Base-by-base conservation (phyloP, 2,113 vertebrate genomes). In the Tautogolabrus adspersus region DNA sequence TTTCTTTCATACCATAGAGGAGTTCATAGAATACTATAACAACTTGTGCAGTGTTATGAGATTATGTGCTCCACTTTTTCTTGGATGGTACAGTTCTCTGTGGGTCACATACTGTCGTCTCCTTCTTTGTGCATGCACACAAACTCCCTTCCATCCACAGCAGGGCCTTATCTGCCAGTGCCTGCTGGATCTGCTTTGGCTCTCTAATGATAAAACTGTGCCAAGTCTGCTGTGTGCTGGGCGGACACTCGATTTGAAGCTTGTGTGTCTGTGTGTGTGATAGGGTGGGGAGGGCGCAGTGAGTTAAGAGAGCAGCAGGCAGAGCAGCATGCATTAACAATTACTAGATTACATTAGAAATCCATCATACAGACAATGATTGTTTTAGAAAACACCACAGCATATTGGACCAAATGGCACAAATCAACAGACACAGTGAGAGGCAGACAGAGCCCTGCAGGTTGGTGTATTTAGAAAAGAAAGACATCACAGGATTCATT, bases 381-480 rank as follows among this genome's bases (percentile, higher is more conserved):
- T 51, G 71, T 6, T 66, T 72, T 21, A 40, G 12, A 26, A 68
- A 52, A 63, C 18, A 34, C 19, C 60, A 30, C 38, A 37, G 47
- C 62, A 23, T 26, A 12, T 1, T 58, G 66, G 9, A 47, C 30
- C 40, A 62, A 18, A 47, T 12, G 52, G 19, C 63, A 64, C 15
- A 1, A 11, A 38, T 52, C 12, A 76, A 69, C 66, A 13, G 34
- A 16, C 54, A 65, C 62, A 34, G 30, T 34, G 30, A 34, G 30
- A 26, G 30, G 66, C 0, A 10, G 22, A 40, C 52, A 71, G 68
- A 65, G 51, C 46, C 65, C 78, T 72, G 66, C 75, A 75, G 30
- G 16, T 90, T 92, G 94, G 94, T 91, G 89, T 93, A 93, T 94
- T 94, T 90, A 75, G 93, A 89, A 94, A 87, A 90, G 92, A 91